Conservation (phyloP, 2,888 invertebrate genomes). For the Metellina segmentata region DNA sequence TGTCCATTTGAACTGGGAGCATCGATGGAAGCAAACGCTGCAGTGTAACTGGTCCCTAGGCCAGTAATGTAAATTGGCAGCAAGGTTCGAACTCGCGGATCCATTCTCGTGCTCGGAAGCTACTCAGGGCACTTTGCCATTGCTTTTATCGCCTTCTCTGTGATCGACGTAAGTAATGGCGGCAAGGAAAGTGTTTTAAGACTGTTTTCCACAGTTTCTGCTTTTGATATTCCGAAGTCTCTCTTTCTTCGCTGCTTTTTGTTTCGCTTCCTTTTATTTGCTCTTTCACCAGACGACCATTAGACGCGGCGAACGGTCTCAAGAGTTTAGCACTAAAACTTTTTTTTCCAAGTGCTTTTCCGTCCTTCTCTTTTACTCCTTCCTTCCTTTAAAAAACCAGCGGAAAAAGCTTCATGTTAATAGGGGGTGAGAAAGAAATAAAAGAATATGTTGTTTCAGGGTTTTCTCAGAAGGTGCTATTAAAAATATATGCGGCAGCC, state of each 20-base stretch:
- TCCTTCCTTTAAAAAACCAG: background rate
- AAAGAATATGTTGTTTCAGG: constrained; percentile 6
- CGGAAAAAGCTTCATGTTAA: constrained; percentile 31
- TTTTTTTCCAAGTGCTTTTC: background rate
- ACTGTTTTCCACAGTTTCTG: constrained; percentile 66
- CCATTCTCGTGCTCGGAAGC: constrained; percentile 11
- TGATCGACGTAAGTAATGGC: constrained; percentile 67
- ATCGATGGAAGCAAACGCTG: too few relatives aligned
- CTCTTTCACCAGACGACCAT: constrained; percentile 43
- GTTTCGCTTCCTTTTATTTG: constrained; percentile 33
- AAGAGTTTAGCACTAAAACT: constrained; percentile 31
- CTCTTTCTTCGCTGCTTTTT: constrained; percentile 19
- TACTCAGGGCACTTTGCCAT: constrained; percentile 72
- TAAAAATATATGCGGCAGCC: background rate
- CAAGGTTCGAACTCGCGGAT: background rate
- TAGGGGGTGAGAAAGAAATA: constrained; percentile 14
- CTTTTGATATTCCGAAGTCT: constrained; percentile 38
- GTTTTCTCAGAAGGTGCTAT: background rate
- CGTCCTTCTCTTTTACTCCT: background rate
- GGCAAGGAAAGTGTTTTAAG: constrained; percentile 64
- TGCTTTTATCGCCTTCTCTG: constrained; percentile 57
- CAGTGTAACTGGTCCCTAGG: too few relatives aligned
- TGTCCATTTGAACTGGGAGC: too few relatives aligned
- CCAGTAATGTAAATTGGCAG: background rate
- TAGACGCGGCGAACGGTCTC: constrained; percentile 44